Base-by-base conservation (phyloP, 1,140 invertebrate species). In the Drosophila ficusphila region DNA sequence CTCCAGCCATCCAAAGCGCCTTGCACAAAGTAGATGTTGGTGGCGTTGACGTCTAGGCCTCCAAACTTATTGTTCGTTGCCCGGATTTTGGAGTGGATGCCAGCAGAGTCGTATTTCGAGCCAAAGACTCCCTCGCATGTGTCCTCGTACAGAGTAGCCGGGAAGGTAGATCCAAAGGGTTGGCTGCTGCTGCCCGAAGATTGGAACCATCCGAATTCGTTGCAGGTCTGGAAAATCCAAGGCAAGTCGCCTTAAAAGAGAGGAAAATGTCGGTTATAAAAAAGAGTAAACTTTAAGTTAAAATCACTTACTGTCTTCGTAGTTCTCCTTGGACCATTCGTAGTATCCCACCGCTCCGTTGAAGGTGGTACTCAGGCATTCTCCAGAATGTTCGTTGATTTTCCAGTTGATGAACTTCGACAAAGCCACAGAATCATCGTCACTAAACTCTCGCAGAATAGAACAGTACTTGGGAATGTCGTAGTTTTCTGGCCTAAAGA, bases 161-260 rank as follows among this genome's bases (percentile, higher is more conserved):
- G 92, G 41, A 95, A 93, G 29, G 58, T 18, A 69, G 78, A 90
- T 69, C 95, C 95, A 76, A 96, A 96, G 0, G 94, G 93, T 61
- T 95, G 94, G n/a, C 92, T 78, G 0, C 58, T 56, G 8, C 92
- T 92, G 44, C 91, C 93, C 0, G 94, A 93, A 0, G 94, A 94
- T 90, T 96, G 95, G 83, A 93, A 96, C 90, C 94, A 96, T 39
- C 95, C 95, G 78, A 94, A 96, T 89, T 96, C 95, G 9, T 92
- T 94, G 90, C 96, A 96, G 0, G 95, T 95, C 88, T 96, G 95
- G 78, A 95, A 95, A 5, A 90, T 91, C 95, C 95, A 96, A 1
- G 62, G 56, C 14, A 88, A 42, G 41, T 44, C 70, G 38, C 48
- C 82, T 85, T 19, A 36, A 29, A 21, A 21, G n/a, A 1, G 1